Base-by-base conservation (phyloP, 2,113 vertebrate species). In the Mystacornis crossleyi region DNA sequence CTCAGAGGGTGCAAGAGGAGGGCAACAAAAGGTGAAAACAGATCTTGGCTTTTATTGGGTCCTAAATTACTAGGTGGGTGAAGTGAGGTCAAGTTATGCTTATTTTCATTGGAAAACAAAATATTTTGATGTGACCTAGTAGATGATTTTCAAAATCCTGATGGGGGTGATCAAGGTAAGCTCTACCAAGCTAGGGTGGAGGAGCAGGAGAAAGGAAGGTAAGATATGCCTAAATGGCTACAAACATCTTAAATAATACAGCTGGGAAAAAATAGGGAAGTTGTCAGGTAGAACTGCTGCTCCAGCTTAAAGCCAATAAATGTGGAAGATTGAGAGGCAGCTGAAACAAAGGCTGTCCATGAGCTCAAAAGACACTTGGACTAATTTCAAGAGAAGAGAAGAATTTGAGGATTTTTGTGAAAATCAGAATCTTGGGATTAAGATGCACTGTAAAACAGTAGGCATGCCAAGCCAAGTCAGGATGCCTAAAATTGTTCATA, bases 1-100 rank as follows among this genome's bases (percentile, higher is more conserved):
- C 60, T 93, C 36, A 82, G 55, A 69, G 58, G 50, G 58, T 92
- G 85, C 77, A 95, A 73, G 54, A 93, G 40, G 18, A 61, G 82
- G 51, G 55, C 67, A 97, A 83, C 43, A 94, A 86, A 86, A 89
- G 90, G 82, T 88, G 60, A 95, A 96, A 93, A 47, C 82, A 95
- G 55, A 95, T 48, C 64, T 83, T 86, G 64, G 45, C 60, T 90
- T n/a, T 91, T 79, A 65, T 25, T 1, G 1, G 29, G 36, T 53
- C 78, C 70, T 94, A 75, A 91, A 84, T 89, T 87, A 73, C 66
- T 66, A 71, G 33, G 58, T 70, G 21, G 75, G 47, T 62, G 55
- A 94, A 66, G 38, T 38, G 17, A 94, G 47, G n/a, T 75, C 40
- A 86, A 58, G 58, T 62, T 92, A 48, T 31, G 48, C 72, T 90